phyloP scores from a whole-genome alignment of 1,140 invertebrate genomes.

The Papilio polytes region DNA sequence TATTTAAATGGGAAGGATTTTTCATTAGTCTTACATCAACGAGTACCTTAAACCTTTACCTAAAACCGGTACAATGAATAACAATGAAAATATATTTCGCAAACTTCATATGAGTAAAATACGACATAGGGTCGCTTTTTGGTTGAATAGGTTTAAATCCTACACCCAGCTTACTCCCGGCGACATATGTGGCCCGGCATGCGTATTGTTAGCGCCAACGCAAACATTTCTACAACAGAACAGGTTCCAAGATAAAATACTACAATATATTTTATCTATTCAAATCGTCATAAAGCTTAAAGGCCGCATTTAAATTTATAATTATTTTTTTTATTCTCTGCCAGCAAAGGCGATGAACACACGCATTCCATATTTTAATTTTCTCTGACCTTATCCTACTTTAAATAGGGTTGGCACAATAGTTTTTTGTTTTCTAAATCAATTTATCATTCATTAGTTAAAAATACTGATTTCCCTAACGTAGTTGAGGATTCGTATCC shows the following conservation, averaged over 20 bases:
- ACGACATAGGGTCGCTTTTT: background rate
- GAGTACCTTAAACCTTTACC: no score
- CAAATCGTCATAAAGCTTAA: background rate
- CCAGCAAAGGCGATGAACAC: background rate
- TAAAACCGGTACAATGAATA: background rate
- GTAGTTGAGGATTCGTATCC: no score
- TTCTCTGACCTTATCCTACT: no score
- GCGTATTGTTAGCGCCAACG: constrained; percentile 27
- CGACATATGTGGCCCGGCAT: constrained; percentile 29
- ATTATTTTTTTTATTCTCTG: background rate
- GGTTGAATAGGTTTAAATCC: constrained; percentile 20
- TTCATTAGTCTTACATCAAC: no score
- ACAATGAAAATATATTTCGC: background rate
- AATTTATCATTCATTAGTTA: background rate
- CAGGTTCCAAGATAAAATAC: constrained; percentile 21
- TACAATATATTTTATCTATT: constrained; percentile 4
- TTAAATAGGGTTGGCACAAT: background rate
- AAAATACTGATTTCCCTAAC: no score
- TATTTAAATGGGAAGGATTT: no score
- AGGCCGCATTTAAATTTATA: background rate
- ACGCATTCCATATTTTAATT: no score
- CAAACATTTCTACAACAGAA: constrained; percentile 14
- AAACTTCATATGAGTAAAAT: background rate
- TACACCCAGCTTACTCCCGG: background rate
- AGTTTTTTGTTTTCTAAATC: background rate